Conservation (phyloP, 2,113 vertebrate species). For the Cromileptes altivelis region DNA sequence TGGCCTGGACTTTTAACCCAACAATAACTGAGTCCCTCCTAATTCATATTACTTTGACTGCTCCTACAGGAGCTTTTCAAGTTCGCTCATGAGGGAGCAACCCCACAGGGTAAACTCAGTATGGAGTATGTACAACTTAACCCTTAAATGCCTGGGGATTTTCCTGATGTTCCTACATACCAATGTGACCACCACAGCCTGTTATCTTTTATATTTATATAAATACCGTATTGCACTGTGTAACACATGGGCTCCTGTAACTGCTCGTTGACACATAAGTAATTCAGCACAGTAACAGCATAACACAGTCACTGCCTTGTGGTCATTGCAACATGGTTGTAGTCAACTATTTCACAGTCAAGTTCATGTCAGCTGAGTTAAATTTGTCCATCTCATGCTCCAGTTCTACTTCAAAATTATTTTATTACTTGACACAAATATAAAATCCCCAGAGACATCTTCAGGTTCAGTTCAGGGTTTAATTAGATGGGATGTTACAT, state of each 20-base stretch:
- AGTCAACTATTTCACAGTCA: too few relatives aligned
- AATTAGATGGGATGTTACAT: too few relatives aligned
- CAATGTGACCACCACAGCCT: too few relatives aligned
- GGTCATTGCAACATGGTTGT: background rate
- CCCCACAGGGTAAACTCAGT: conserved; percentile 9
- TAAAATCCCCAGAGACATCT: background rate
- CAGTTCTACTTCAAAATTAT: background rate
- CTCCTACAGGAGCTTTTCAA: conserved; percentile 17
- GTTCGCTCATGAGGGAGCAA: conserved; percentile 4
- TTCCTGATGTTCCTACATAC: background rate
- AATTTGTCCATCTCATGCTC: background rate
- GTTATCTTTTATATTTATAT: too few relatives aligned
- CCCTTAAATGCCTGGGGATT: background rate
- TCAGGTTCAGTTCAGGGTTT: background rate
- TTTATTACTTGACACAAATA: background rate
- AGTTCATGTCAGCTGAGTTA: background rate
- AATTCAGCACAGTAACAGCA: background rate
- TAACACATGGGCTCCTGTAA: background rate
- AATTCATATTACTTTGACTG: conserved; percentile 23
- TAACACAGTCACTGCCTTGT: background rate
- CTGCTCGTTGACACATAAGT: too few relatives aligned
- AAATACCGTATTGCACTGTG: background rate
- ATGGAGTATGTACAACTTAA: background rate
- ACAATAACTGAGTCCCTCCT: conserved; percentile 7
- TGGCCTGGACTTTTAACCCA: conserved; percentile 50